These are phyloP conservation scores for Rutpela maculata DNA, from an alignment of 2,888 invertebrate species.

Conservation along the genomic window DNA sequence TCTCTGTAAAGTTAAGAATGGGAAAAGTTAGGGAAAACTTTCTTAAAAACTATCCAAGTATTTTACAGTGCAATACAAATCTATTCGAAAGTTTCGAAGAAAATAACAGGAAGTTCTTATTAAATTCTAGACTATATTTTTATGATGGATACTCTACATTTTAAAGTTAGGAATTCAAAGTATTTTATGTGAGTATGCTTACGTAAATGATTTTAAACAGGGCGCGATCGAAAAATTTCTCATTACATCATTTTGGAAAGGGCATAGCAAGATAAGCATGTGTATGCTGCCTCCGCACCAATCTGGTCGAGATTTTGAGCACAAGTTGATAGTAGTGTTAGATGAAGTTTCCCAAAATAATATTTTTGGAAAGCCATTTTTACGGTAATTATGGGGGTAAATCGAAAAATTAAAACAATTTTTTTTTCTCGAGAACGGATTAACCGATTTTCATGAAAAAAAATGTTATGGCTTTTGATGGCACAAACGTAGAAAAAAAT, in stretches of 20 bases:
- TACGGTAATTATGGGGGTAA: no score
- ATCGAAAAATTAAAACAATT: no score
- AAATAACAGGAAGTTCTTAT: constrained; percentile 36
- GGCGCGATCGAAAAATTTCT: background rate
- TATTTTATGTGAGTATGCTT: background rate
- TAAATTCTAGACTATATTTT: constrained; percentile 31
- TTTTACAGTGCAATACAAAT: constrained; percentile 50
- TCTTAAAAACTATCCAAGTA: constrained; percentile 50
- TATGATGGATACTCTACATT: constrained; percentile 34
- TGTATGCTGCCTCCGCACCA: no score
- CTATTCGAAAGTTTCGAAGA: constrained; percentile 33
- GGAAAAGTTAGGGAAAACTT: constrained; percentile 46
- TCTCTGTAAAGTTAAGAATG: constrained; percentile 42
- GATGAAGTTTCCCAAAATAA: no score
- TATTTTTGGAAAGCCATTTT: no score
- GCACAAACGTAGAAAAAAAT: no score
- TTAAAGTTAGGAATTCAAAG: background rate
- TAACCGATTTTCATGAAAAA: no score
- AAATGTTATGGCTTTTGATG: no score
- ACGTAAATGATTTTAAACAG: background rate
- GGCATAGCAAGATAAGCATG: no score
- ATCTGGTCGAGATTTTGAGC: no score
- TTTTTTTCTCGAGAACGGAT: no score
- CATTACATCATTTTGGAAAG: background rate
- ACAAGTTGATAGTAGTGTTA: no score